These are phyloP conservation scores for Cabera pusaria DNA, from an alignment of 2,888 invertebrate genomes.

Conservation along the genomic window DNA sequence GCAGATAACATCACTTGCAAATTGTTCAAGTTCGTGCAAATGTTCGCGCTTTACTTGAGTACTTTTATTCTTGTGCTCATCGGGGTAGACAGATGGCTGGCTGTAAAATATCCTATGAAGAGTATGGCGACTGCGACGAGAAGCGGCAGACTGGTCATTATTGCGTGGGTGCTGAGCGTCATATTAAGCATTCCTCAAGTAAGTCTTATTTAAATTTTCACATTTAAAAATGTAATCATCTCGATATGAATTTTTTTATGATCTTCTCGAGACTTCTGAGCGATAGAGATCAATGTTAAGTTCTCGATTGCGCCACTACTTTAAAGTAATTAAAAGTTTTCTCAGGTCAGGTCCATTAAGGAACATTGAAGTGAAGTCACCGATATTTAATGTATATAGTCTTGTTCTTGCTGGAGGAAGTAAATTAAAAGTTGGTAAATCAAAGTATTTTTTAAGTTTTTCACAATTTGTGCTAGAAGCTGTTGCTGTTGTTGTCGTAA, in stretches of 20 bases:
- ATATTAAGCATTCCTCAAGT: conserved; percentile 93
- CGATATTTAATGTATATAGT: conserved; percentile 1
- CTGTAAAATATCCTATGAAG: conserved; percentile 91
- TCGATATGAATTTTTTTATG: conserved; percentile 3
- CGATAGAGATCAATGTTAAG: conserved; percentile 23
- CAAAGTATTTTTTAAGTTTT: no score
- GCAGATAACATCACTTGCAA: conserved; percentile 91
- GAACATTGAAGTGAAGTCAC: conserved; percentile 5
- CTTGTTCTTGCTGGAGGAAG: no score
- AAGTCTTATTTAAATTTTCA: no score
- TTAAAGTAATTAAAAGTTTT: conserved; percentile 44
- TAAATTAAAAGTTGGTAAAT: no score
- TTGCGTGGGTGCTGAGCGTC: conserved; percentile 89
- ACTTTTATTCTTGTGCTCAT: conserved; percentile 92
- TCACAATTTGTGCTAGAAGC: no score
- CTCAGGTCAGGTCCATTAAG: conserved; percentile 13
- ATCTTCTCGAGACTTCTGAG: conserved; percentile 1
- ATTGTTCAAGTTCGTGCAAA: conserved; percentile 90
- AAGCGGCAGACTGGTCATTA: conserved; percentile 86
- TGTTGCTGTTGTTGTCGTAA: no score
- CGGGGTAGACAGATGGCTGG: conserved; percentile 91
- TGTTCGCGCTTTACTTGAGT: conserved; percentile 92
- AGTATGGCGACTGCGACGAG: conserved; percentile 86
- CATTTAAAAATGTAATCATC: no score
- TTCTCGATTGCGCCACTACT: conserved; percentile 22